Percentiles rank a stretch among this genome's conserved stretches.
phyloP scores from a whole-genome alignment of 2,888 invertebrate species.

The Mythimna loreyi region DNA sequence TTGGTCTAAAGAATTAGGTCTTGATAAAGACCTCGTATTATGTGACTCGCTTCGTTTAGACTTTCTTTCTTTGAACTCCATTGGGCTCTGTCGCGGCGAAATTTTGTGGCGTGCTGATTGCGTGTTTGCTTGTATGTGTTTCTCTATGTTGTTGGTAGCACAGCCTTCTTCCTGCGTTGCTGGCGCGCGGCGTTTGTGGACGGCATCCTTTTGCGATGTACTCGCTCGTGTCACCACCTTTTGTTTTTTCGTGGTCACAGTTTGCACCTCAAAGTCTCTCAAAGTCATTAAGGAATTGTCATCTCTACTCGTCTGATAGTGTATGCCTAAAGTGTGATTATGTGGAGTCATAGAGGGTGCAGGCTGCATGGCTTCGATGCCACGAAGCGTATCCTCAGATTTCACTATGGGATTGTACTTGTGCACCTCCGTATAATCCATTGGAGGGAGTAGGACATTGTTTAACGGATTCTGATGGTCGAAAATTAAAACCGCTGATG shows the following conservation, averaged over 20 bases:
- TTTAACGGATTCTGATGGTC: slow-evolving; percentile 83
- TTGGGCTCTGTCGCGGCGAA: background rate
- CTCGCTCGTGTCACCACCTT: slow-evolving; percentile 37
- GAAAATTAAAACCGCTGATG: slow-evolving; percentile 72
- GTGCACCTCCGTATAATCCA: slow-evolving; percentile 69
- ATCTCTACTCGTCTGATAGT: background rate
- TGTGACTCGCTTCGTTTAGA: slow-evolving; percentile 22
- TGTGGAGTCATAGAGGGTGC: background rate
- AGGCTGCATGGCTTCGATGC: slow-evolving; percentile 21
- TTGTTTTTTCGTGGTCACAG: slow-evolving; percentile 25
- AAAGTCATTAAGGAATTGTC: slow-evolving; percentile 27
- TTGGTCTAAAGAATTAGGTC: slow-evolving; percentile 67
- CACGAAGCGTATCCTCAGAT: slow-evolving; percentile 43
- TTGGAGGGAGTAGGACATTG: slow-evolving; percentile 74
- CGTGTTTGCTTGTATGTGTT: too few species aligned
- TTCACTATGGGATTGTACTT: slow-evolving; percentile 72
- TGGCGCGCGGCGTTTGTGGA: too few species aligned
- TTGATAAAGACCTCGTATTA: slow-evolving; percentile 61
- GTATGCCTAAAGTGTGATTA: slow-evolving; percentile 3
- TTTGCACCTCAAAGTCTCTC: slow-evolving; percentile 43
- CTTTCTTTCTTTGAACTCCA: background rate
- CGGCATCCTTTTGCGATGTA: background rate
- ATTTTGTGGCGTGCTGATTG: background rate
- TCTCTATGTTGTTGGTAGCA: too few species aligned
- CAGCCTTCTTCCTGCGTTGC: too few species aligned